Conservation (phyloP, 2,797 vertebrate species). For the Acanthis flammea region DNA sequence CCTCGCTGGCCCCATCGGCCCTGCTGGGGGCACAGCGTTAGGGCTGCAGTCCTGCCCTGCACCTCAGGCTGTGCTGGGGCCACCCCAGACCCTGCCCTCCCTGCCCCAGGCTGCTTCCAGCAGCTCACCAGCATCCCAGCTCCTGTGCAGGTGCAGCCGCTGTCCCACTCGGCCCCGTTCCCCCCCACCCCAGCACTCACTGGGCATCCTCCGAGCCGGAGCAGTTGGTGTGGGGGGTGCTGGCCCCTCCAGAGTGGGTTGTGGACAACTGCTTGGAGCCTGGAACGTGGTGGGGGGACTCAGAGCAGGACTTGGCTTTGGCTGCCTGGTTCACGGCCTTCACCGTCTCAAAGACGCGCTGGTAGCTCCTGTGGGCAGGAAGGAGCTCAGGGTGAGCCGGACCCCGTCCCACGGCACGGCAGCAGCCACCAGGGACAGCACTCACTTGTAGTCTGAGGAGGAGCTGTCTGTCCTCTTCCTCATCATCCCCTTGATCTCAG, state of each 20-base stretch:
- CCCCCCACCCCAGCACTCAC: neutral
- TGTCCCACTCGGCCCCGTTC: fast-evolving
- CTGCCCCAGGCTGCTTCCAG: fast-evolving
- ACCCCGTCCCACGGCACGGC: fast-evolving
- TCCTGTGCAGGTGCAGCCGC: neutral
- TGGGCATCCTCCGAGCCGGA: conserved; percentile 70
- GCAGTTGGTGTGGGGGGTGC: conserved; percentile 78
- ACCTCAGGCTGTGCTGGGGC: fast-evolving
- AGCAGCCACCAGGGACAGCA: fast-evolving
- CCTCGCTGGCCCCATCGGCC: neutral
- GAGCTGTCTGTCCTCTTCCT: conserved; percentile 83
- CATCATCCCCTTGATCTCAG: conserved; percentile 88
- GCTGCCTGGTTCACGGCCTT: conserved; percentile 80
- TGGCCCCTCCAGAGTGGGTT: conserved; percentile 51
- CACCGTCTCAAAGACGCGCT: conserved; percentile 85
- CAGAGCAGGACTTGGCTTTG: conserved; percentile 76
- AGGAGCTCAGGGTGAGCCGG: fast-evolving
- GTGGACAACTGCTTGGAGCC: conserved; percentile 71
- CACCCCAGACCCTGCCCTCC: neutral
- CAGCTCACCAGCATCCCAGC: fast-evolving
- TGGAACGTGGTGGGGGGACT: conserved; percentile 69
- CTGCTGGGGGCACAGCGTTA: neutral
- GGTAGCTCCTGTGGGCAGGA: conserved; percentile 65
- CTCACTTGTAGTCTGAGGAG: conserved; percentile 85
- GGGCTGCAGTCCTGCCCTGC: fast-evolving